A percentile compares a stretch with the other conserved stretches of the same genome.
phyloP scores from a whole-genome alignment of 2,797 vertebrate species.

The Hybognathus amarus region DNA sequence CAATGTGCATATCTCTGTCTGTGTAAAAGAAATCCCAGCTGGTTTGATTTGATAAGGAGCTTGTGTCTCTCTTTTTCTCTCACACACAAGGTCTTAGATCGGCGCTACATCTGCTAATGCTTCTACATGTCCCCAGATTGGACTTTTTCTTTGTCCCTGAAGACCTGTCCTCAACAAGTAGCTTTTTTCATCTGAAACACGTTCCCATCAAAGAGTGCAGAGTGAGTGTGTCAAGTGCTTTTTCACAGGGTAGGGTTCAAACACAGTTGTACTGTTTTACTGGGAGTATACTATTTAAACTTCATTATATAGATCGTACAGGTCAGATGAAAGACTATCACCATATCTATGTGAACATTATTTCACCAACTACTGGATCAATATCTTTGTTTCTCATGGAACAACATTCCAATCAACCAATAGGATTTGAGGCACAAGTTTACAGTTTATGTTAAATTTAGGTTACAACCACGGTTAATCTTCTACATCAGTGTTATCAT shows the following conservation, averaged over 20 bases:
- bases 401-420: background rate
- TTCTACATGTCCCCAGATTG: slow-evolving; percentile 50
- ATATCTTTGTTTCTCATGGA: background rate
- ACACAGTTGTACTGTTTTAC: slow-evolving; percentile 29
- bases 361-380: too few species aligned
- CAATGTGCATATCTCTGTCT: slow-evolving; percentile 53
- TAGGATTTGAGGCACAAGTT: too few species aligned
- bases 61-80: slow-evolving; percentile 56
- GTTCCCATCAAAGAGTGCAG: slow-evolving; percentile 57
- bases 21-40: slow-evolving; percentile 38
- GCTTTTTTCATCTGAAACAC: slow-evolving; percentile 48
- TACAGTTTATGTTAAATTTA: too few species aligned
- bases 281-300: slow-evolving; percentile 11
- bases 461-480: too few species aligned
- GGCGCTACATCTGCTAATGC: slow-evolving; percentile 53
- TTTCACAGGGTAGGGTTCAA: slow-evolving; percentile 13
- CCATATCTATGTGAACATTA: too few species aligned
- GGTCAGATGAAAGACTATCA: background rate
- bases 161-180: slow-evolving; percentile 59
- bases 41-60: slow-evolving; percentile 56
- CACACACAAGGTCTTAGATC: slow-evolving; percentile 60
- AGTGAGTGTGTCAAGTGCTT: slow-evolving; percentile 36
- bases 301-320: background rate
- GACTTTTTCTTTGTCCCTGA: slow-evolving; percentile 50
- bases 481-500: too few species aligned